Evolutionary conservation across 1,140 invertebrate genomes (phyloP).

Genomic region (Drosophila ogumai): DNA sequence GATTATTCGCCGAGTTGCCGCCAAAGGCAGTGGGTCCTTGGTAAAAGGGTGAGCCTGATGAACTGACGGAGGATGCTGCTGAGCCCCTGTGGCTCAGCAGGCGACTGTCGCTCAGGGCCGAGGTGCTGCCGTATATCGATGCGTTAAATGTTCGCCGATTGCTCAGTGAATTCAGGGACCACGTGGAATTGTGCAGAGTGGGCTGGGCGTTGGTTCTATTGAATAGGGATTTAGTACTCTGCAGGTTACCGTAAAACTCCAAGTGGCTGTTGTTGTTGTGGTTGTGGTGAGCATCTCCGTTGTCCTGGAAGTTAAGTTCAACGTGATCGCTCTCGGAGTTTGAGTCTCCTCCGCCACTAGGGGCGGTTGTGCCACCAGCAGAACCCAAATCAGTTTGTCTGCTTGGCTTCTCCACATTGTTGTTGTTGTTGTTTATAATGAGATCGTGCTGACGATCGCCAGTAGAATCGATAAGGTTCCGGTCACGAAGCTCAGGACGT

Average conservation of each 20-base stretch:
- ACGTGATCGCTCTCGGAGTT: constrained; percentile 44
- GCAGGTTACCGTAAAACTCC: constrained; percentile 76
- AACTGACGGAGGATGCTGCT: neutral
- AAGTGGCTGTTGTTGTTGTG: constrained; percentile 53
- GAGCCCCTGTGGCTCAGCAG: constrained; percentile 62
- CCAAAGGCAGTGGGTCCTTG: constrained; percentile 92
- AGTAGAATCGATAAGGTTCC: neutral
- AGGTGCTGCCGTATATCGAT: constrained; percentile 81
- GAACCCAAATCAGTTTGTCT: constrained; percentile 1
- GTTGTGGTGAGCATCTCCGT: constrained; percentile 43
- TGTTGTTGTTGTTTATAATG: constrained; percentile 37
- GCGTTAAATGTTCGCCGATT: constrained; percentile 76
- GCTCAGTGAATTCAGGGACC: constrained; percentile 72
- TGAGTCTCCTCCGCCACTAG: constrained; percentile 28
- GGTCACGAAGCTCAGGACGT: constrained; percentile 7
- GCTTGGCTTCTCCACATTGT: constrained; percentile 28
- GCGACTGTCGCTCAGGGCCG: constrained; percentile 80
- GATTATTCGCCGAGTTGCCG: constrained; percentile 89
- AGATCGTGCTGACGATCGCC: neutral
- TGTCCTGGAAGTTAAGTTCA: constrained; percentile 22
- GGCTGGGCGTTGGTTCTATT: constrained; percentile 16
- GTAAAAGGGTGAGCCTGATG: constrained; percentile 90
- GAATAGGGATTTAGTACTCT: constrained; percentile 79
- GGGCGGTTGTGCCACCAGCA: neutral
- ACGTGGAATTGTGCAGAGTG: constrained; percentile 74